Percentiles rank a stretch among this genome's conserved stretches.
Evolutionary conservation across 1,140 invertebrate genomes (phyloP).

Genomic region (Pseudomyrmex concolor): DNA sequence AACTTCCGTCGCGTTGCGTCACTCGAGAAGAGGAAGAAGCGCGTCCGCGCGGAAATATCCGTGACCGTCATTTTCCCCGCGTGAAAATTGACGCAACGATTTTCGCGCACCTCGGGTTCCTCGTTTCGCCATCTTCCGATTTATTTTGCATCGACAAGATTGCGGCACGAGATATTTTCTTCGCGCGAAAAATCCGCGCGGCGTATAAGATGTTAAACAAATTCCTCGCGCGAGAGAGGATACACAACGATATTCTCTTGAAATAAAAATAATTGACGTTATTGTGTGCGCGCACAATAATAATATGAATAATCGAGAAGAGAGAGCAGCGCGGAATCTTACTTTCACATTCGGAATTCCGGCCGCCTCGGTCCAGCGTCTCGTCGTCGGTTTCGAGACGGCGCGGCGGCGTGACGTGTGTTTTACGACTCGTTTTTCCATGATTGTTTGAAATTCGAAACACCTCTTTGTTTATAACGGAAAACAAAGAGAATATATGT

Average conservation of each 20-base stretch:
- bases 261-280: slow-evolving; percentile 24
- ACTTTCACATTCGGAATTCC: slow-evolving; percentile 63
- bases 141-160: background rate
- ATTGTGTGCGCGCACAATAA: background rate
- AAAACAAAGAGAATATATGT: background rate
- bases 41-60: slow-evolving; percentile 10
- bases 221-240: background rate
- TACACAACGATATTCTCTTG: background rate
- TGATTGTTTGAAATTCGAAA: slow-evolving; percentile 7
- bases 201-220: slow-evolving; percentile 6
- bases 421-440: slow-evolving; percentile 1
- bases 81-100: slow-evolving; percentile 27
- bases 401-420: too few species aligned
- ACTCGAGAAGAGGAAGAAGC: slow-evolving; percentile 36
- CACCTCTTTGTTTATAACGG: background rate
- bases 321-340: slow-evolving; percentile 41
- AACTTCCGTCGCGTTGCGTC: slow-evolving; percentile 6
- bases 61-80: slow-evolving; percentile 14
- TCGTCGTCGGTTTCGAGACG: background rate
- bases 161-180: background rate
- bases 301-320: slow-evolving; percentile 21
- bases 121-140: background rate
- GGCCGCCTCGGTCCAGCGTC: slow-evolving; percentile 18
- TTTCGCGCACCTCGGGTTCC: background rate
- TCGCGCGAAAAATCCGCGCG: background rate